phyloP scores from a whole-genome alignment of 2,888 invertebrate genomes.

The Troilus luridus region DNA sequence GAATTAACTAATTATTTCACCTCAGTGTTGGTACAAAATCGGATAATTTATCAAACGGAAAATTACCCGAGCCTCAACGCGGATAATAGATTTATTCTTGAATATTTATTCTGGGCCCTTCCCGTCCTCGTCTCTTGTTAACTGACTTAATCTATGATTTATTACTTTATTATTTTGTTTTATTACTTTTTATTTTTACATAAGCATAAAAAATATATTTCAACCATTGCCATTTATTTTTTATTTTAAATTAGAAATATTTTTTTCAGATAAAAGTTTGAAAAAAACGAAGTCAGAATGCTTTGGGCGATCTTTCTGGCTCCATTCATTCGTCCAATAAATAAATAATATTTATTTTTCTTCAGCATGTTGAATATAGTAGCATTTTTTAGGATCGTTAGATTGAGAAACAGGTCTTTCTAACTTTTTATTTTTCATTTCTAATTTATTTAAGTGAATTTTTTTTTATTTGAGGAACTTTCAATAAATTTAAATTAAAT shows the following conservation, averaged over 20 bases:
- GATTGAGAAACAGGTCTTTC: not conserved
- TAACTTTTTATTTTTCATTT: not conserved
- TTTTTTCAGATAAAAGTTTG: not conserved
- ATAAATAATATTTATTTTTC: not conserved
- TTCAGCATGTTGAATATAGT: not conserved
- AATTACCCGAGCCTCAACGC: not conserved
- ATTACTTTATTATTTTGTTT: not conserved
- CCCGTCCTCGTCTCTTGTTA: not conserved
- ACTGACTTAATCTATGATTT: conserved; percentile 43
- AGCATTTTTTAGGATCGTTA: not conserved
- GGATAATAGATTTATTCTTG: conserved; percentile 26
- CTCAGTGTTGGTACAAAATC: not conserved
- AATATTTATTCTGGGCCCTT: not conserved
- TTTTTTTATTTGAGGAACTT: no score
- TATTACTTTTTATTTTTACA: not conserved
- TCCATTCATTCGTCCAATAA: no score
- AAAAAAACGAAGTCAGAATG: no score
- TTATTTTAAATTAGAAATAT: not conserved
- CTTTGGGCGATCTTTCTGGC: no score
- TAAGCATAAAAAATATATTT: not conserved
- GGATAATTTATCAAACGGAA: conserved; percentile 32
- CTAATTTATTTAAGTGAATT: not conserved
- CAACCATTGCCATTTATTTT: not conserved
- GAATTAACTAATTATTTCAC: not conserved
- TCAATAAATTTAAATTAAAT: no score